A percentile compares a stretch with the other conserved stretches of the same genome.
These are phyloP conservation scores for Galemys pyrenaicus DNA, from an alignment of 2,113 vertebrate genomes.

Conservation along the genomic window DNA sequence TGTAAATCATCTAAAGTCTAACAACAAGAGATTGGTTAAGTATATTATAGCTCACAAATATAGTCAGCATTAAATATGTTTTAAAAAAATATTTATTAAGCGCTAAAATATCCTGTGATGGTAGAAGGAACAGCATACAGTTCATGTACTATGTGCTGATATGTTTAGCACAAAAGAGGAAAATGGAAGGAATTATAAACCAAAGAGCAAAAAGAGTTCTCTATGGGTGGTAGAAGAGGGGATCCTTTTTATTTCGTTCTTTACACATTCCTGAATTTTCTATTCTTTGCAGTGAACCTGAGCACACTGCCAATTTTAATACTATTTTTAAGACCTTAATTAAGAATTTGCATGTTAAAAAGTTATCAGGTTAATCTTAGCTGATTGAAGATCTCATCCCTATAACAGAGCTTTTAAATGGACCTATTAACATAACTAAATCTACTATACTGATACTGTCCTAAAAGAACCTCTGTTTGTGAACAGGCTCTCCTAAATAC, in stretches of 20 bases:
- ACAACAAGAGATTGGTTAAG: not conserved
- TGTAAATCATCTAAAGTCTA: not conserved
- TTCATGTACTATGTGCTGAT: not conserved
- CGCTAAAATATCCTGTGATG: not conserved
- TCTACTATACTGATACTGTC: not conserved
- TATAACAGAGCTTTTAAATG: not conserved
- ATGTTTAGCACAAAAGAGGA: too few species aligned
- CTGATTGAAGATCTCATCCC: not conserved
- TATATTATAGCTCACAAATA: not conserved
- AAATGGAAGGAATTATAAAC: not conserved
- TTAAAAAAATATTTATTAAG: slow-evolving; percentile 21
- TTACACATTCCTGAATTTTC: slow-evolving; percentile 6
- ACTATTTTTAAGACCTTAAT: not conserved
- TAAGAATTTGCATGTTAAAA: not conserved
- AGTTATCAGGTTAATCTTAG: not conserved
- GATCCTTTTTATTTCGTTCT: not conserved
- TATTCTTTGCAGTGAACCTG: not conserved
- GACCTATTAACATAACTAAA: not conserved
- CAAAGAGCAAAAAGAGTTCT: not conserved
- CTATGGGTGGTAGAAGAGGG: not conserved
- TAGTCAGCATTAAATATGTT: not conserved
- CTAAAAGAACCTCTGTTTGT: not conserved
- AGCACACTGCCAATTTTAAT: not conserved
- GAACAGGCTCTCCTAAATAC: not conserved
- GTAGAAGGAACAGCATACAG: not conserved